Conservation (phyloP, 1,140 invertebrate species). For the Contarinia nasturtii region DNA sequence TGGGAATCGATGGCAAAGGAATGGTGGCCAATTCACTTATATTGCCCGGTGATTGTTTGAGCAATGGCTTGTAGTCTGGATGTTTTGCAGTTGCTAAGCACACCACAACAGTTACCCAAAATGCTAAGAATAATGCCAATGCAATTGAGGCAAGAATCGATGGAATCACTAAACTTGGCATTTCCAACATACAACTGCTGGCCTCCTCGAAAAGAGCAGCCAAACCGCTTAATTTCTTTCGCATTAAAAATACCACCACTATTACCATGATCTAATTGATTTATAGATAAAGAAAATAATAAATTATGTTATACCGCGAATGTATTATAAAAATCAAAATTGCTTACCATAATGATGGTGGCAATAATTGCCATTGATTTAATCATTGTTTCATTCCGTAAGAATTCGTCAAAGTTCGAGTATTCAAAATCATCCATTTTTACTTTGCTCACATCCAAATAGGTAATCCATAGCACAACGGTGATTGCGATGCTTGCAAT, state of each 20-base stretch:
- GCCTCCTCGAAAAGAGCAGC: constrained; percentile 73
- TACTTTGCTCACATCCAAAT: constrained; percentile 51
- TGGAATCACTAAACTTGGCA: constrained; percentile 73
- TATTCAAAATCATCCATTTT: constrained; percentile 9
- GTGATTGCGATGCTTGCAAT: constrained; percentile 58
- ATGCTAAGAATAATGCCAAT: constrained; percentile 57
- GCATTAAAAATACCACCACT: constrained; percentile 56
- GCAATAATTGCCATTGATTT: constrained; percentile 65
- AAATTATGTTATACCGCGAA: too few relatives aligned
- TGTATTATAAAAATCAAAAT: too few relatives aligned
- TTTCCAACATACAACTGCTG: constrained; percentile 58
- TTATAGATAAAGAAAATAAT: too few relatives aligned
- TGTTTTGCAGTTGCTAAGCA: constrained; percentile 36
- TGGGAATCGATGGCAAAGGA: not conserved
- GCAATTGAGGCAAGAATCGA: constrained; percentile 70
- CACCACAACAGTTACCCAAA: constrained; percentile 71
- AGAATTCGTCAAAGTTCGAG: constrained; percentile 48
- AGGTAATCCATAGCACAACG: constrained; percentile 73
- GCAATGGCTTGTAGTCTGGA: constrained; percentile 23
- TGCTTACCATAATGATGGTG: constrained; percentile 43
- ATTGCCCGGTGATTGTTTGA: constrained; percentile 1
- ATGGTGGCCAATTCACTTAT: not conserved
- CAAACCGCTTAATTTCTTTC: constrained; percentile 60
- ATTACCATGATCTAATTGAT: constrained; percentile 63
- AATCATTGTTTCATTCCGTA: constrained; percentile 71